phyloP scores from a whole-genome alignment of 2,113 vertebrate species.

The Pampusana beccarii region DNA sequence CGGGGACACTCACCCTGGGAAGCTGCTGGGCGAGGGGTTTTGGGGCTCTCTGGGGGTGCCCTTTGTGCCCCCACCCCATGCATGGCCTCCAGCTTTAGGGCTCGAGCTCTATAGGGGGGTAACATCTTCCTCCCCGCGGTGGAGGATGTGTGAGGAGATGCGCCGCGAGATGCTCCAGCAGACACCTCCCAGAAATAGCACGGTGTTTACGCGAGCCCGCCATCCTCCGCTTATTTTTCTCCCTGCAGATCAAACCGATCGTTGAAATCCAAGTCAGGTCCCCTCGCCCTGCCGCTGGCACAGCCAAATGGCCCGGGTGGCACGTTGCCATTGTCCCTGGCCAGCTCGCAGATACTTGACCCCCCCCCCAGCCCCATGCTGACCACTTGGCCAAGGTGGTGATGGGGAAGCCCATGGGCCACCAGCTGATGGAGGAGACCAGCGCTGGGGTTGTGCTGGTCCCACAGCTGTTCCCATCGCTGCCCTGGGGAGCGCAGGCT shows the following conservation, averaged over 20 bases:
- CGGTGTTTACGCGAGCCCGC: neutral
- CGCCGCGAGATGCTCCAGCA: neutral
- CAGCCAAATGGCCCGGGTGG: neutral
- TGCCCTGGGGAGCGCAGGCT: neutral
- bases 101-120: neutral
- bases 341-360: rapidly evolving
- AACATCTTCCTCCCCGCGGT: neutral
- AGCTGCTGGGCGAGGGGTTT: neutral
- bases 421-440: neutral
- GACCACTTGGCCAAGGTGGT: neutral
- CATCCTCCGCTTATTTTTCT: neutral
- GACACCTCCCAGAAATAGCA: slow-evolving; percentile 1
- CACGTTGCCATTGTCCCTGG: neutral
- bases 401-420: neutral
- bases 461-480: neutral
- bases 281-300: neutral
- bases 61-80: rapidly evolving
- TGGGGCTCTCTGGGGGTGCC: neutral
- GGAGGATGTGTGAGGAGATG: neutral
- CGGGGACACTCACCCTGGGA: neutral
- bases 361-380: neutral
- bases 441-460: neutral
- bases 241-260: neutral
- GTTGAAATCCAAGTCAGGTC: neutral
- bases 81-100: neutral